Conservation (phyloP, 2,888 invertebrate species). For the Gibbula magus region DNA sequence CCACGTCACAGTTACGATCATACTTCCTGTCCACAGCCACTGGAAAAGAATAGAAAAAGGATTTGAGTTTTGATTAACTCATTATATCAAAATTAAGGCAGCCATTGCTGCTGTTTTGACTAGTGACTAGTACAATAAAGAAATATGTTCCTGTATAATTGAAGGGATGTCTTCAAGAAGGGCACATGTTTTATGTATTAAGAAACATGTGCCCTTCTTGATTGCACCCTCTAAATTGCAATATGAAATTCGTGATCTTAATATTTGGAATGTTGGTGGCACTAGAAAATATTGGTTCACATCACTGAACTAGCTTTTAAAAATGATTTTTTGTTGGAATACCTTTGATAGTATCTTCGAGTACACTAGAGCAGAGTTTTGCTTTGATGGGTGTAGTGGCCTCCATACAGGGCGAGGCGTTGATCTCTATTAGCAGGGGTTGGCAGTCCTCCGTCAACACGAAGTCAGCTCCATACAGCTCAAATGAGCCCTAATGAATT, state of each 20-base stretch:
- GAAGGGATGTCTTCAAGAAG: too few species aligned
- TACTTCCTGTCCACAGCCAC: conserved; percentile 73
- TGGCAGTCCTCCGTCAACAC: conserved; percentile 85
- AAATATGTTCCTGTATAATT: too few species aligned
- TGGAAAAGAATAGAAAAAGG: conserved; percentile 57
- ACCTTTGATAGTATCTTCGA: conserved; percentile 93
- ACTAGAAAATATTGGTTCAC: too few species aligned
- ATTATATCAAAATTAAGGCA: too few species aligned
- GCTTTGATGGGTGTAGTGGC: conserved; percentile 91
- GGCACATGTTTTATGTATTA: too few species aligned
- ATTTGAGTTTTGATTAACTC: not conserved
- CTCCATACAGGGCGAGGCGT: conserved; percentile 88
- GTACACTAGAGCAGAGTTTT: conserved; percentile 85
- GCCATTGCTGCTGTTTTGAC: too few species aligned
- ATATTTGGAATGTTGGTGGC: too few species aligned
- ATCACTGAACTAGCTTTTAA: too few species aligned
- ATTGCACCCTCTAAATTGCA: too few species aligned
- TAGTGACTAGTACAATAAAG: too few species aligned
- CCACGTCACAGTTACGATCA: conserved; percentile 73
- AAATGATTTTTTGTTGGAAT: not conserved
- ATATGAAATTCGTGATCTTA: too few species aligned
- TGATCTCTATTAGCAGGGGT: conserved; percentile 95
- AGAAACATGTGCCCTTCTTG: too few species aligned
- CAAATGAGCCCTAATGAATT: conserved; percentile 85
- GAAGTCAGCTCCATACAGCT: conserved; percentile 94